These are phyloP conservation scores for Capitella teleta DNA, from an alignment of 1,140 invertebrate species.

Conservation along the genomic window DNA sequence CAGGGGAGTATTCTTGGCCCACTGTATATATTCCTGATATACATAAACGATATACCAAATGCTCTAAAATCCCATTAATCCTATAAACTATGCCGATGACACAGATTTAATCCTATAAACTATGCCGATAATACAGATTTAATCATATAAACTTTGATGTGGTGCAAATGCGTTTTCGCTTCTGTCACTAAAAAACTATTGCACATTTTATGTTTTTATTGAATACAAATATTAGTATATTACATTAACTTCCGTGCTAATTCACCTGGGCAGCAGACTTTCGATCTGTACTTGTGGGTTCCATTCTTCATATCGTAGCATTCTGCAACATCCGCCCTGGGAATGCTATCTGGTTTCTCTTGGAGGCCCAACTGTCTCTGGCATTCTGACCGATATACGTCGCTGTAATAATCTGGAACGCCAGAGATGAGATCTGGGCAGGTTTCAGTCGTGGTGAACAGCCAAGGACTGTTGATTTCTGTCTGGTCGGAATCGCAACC, in stretches of 20 bases:
- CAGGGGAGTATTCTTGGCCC: too few relatives aligned
- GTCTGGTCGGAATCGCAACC: not conserved
- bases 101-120: too few relatives aligned
- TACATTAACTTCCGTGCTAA: not conserved
- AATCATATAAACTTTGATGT: too few relatives aligned
- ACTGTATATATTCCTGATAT: too few relatives aligned
- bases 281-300: not conserved
- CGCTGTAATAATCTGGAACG: not conserved
- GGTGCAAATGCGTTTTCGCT: too few relatives aligned
- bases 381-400: not conserved
- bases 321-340: not conserved
- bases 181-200: too few relatives aligned
- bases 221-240: too few relatives aligned
- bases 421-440: not conserved
- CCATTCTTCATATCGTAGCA: conserved; percentile 1
- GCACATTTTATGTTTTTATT: too few relatives aligned
- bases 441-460: not conserved
- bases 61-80: too few relatives aligned
- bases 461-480: not conserved
- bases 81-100: too few relatives aligned
- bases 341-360: not conserved
- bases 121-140: too few relatives aligned
- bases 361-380: not conserved
- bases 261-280: not conserved
- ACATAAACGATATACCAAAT: too few relatives aligned